Base-by-base conservation (phyloP, 2,797 vertebrate species). In the Xenentodon cancila region DNA sequence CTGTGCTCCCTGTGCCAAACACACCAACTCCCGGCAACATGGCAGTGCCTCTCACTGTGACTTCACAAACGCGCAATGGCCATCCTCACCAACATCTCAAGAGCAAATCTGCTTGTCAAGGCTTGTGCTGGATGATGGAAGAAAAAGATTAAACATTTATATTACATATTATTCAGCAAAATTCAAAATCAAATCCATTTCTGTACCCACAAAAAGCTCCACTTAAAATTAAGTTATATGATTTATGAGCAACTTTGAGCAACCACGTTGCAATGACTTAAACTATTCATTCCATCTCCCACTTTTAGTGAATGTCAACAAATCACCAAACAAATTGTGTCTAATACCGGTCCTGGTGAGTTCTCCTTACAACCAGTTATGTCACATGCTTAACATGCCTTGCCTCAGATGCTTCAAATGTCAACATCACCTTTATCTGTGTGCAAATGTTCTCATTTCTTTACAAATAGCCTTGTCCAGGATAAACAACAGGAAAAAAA, bases 21-120 rank as follows among this genome's bases (percentile, higher is more conserved):
- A 99, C 96, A 12, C 97, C 97, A 12, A 99, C 96, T 60, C 97
- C 97, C 1, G 97, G 97, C 79, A 99, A 93, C 95, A 96, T 97
- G 83, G 82, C 79, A 59, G 68, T 12, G 82, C 79, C 70, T 52
- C 68, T 84, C 40, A 25, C 43, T 47, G 54, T 40, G n/a, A 74
- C 44, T 48, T 86, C 68, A 82, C 17, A 53, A 77, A 56, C 59
- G 68, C 76, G 79, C 58, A 74, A 77, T 70, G 40, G 64, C 60
- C 75, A 59, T 58, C 68, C 47, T 79, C 51, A 57, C 55, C 22
- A 17, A 53, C 71, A 74, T 70, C 51, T 45, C 69, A 64, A 48
- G 15, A 54, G 57, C 15, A 47, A 21, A 46, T 55, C 21, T 32
- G 60, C 55, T 54, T 71, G 32, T 55, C 42, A 21, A 67, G 59